A percentile compares a stretch with the other conserved stretches of the same genome.
Evolutionary conservation across 2,113 vertebrate species (phyloP).

Genomic region (Leptobrachium leishanense): DNA sequence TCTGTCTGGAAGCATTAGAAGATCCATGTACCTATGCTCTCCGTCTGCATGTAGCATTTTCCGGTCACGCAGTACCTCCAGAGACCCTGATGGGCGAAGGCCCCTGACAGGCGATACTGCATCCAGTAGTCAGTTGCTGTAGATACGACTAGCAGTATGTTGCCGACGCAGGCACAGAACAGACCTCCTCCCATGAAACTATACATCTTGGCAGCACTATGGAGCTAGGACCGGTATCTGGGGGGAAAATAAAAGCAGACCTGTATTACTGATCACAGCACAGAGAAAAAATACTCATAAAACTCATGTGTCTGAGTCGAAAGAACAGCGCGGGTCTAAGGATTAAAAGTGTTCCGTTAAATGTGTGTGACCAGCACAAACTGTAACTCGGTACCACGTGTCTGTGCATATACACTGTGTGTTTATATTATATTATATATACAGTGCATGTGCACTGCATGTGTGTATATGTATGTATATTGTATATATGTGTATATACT

Average conservation of each 20-base stretch:
- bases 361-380: too few relatives aligned
- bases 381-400: too few relatives aligned
- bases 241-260: not conserved
- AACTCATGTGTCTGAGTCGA: too few relatives aligned
- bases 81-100: slow-evolving; percentile 85
- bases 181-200: slow-evolving; percentile 89
- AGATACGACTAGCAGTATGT: slow-evolving; percentile 82
- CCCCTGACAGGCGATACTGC: slow-evolving; percentile 83
- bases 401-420: too few relatives aligned
- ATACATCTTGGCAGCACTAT: slow-evolving; percentile 71
- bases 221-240: not conserved
- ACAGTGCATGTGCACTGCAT: too few relatives aligned
- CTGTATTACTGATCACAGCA: not conserved
- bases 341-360: too few relatives aligned
- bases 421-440: too few relatives aligned
- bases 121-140: slow-evolving; percentile 89
- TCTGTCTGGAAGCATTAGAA: not conserved
- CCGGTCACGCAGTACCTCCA: slow-evolving; percentile 86
- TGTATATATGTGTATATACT: too few relatives aligned
- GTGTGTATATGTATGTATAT: too few relatives aligned
- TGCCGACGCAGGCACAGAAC: slow-evolving; percentile 85
- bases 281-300: too few relatives aligned
- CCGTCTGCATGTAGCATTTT: slow-evolving; percentile 85
- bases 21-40: slow-evolving; percentile 78
- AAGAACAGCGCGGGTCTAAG: too few relatives aligned